A percentile compares a stretch with the other conserved stretches of the same genome.
Evolutionary conservation across 2,113 vertebrate species (phyloP).

Genomic region (Catharus minimus): DNA sequence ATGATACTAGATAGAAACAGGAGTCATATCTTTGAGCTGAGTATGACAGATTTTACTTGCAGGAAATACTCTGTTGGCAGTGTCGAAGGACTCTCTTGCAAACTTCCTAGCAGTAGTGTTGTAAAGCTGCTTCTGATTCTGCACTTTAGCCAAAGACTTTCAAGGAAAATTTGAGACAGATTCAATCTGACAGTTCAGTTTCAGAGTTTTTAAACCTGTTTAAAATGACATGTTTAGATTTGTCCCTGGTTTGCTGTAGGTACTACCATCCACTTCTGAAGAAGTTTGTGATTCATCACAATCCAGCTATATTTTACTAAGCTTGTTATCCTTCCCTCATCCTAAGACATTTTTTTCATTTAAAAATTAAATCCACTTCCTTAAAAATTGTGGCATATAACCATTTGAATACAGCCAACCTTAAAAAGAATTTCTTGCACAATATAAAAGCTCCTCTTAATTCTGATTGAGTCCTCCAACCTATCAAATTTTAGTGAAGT

Average conservation of each 20-base stretch:
- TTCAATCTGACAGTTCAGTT: neutral
- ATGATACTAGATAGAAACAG: neutral
- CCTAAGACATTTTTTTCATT: neutral
- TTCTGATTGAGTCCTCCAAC: neutral
- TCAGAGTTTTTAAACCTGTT: conserved; percentile 10
- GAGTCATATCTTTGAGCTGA: neutral
- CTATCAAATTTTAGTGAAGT: neutral
- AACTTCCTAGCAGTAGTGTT: neutral
- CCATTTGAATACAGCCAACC: neutral
- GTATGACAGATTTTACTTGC: neutral
- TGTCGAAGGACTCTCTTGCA: neutral
- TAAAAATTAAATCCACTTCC: neutral
- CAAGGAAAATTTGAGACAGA: conserved; percentile 21
- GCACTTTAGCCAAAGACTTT: conserved; percentile 5
- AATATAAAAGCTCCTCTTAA: neutral
- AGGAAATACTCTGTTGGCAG: neutral
- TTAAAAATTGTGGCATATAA: neutral
- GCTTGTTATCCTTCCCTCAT: neutral
- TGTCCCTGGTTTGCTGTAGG: neutral
- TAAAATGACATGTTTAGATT: conserved; percentile 17
- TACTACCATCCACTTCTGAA: neutral
- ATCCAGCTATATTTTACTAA: neutral
- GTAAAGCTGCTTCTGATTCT: conserved; percentile 18
- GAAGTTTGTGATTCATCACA: neutral
- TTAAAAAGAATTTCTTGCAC: neutral